These are phyloP conservation scores for Phortica okadai DNA, from an alignment of 2,888 invertebrate genomes.

Conservation along the genomic window DNA sequence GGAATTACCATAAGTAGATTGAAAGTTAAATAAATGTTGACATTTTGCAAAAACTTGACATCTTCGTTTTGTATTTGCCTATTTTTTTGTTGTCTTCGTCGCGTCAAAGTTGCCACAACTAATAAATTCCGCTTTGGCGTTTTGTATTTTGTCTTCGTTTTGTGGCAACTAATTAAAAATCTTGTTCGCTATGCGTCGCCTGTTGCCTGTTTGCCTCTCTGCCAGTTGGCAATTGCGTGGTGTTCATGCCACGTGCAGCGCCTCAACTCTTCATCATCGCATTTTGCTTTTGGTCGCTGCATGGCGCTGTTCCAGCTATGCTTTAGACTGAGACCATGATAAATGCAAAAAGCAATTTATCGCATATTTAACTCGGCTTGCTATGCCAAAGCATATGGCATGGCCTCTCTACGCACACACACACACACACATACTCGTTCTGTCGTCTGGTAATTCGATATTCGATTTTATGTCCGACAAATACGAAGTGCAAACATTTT, in stretches of 20 bases:
- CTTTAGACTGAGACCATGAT: conserved; percentile 58
- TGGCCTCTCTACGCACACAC: conserved; percentile 26
- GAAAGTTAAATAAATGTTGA: conserved; percentile 39
- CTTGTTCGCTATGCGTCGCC: conserved; percentile 66
- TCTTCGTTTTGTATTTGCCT: not conserved
- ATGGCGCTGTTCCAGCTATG: conserved; percentile 54
- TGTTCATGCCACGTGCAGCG: conserved; percentile 46
- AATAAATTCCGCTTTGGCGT: conserved; percentile 22
- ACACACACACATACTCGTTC: conserved; percentile 10
- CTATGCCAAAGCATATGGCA: conserved; percentile 27
- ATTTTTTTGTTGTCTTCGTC: not conserved
- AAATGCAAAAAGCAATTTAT: conserved; percentile 72
- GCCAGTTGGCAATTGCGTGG: conserved; percentile 26
- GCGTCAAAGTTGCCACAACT: conserved; percentile 4
- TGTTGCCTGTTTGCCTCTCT: conserved; percentile 39
- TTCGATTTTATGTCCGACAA: conserved; percentile 72
- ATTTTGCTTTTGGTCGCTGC: conserved; percentile 29
- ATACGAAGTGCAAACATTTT: conserved; percentile 68
- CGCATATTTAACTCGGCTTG: conserved; percentile 67
- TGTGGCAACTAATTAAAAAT: conserved; percentile 67
- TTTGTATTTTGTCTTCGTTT: conserved; percentile 36
- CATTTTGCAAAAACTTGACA: conserved; percentile 20
- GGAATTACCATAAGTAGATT: conserved; percentile 47
- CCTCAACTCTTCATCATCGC: conserved; percentile 32
- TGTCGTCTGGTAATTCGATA: conserved; percentile 66